Base-by-base conservation (phyloP, 1,140 invertebrate species). In the Drosophila mauritiana region DNA sequence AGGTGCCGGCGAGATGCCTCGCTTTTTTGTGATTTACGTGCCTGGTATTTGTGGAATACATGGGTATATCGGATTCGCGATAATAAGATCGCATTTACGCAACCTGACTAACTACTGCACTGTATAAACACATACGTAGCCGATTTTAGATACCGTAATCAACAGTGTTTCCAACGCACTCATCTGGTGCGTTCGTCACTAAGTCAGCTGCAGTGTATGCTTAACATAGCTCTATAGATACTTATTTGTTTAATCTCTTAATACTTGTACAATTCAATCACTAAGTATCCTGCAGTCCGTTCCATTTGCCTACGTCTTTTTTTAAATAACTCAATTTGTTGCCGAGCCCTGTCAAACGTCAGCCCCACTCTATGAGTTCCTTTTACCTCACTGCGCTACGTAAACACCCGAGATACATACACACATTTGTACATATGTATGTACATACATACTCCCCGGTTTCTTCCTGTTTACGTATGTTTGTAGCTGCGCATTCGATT, bases 251-350 rank as follows among this genome's bases (percentile, higher is more conserved):
- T 31, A 8, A 31, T 10, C 31, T 31, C 31, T 10, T 0, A 11
- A 10, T 51, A 31, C 11, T 5, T 22, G 11, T n/a, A 11, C 0
- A 22, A 58, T 51, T 58, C 17, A 3, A 48, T 10, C 5, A 48
- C 13, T 22, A 15, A 51, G 58, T 46, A 67, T 65, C 59, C 17
- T 31, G n/a, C 10, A 22, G 43, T 55, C 65, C 58, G 42, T 73
- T 42, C 45, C 43, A 45, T 40, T 20, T 56, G 36, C 46, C 45
- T 61, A 58, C 48, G 39, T 74, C 46, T 67, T 77, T 77, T 81
- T 57, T 58, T 48, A 62, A 78, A 81, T 83, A 81, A 82, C 79
- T 81, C 79, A 82, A 82, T 81, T 83, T 78, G 79, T 76, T 82
- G 79, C 57, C 74, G 61, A 63, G 68, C 27, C 68, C 55, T 81